These are phyloP conservation scores for Eumaeus atala DNA, from an alignment of 1,140 invertebrate species.

Conservation along the genomic window DNA sequence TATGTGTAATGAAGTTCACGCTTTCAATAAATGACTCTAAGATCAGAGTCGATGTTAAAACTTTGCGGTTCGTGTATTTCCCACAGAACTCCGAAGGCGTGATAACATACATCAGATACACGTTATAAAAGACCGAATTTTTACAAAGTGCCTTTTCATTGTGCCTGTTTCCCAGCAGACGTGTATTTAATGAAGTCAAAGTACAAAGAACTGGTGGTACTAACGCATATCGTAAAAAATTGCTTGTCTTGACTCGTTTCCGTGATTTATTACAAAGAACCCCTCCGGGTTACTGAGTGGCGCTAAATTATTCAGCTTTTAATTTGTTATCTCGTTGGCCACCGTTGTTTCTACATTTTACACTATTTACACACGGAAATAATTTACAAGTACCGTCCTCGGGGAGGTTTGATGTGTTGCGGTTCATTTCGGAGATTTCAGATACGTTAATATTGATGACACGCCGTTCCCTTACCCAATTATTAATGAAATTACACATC, in stretches of 20 bases:
- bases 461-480: background rate
- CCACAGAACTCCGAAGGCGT: slow-evolving; percentile 15
- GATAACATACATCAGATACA: slow-evolving; percentile 9
- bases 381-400: slow-evolving; percentile 50
- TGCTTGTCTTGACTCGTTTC: slow-evolving; percentile 54
- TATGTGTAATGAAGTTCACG: slow-evolving; percentile 26
- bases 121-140: slow-evolving; percentile 8
- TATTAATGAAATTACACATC: slow-evolving; percentile 1
- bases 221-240: slow-evolving; percentile 68
- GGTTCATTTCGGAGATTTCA: slow-evolving; percentile 38
- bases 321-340: slow-evolving; percentile 67
- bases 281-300: slow-evolving; percentile 55
- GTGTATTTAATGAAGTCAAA: slow-evolving; percentile 57
- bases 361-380: slow-evolving; percentile 65
- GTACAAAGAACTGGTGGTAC: slow-evolving; percentile 51
- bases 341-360: slow-evolving; percentile 59
- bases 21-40: slow-evolving; percentile 22
- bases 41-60: slow-evolving; percentile 7
- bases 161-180: slow-evolving; percentile 27
- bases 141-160: slow-evolving; percentile 8
- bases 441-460: slow-evolving; percentile 32
- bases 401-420: slow-evolving; percentile 29
- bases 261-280: slow-evolving; percentile 60
- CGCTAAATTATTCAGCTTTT: slow-evolving; percentile 74
- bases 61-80: slow-evolving; percentile 22